Conservation (phyloP, 2,113 vertebrate genomes). For the Tenrec ecaudatus region DNA sequence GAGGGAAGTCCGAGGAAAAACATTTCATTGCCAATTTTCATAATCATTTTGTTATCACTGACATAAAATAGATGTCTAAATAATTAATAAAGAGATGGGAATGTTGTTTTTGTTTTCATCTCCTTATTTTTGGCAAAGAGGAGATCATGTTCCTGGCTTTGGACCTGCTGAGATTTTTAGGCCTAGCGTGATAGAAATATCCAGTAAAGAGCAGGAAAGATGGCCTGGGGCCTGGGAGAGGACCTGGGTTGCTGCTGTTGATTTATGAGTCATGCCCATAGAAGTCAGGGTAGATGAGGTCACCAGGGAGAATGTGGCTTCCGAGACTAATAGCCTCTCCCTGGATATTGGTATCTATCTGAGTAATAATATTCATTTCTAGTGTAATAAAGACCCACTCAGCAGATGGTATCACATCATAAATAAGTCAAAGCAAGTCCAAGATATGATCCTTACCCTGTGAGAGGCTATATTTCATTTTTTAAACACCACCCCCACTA, state of each 20-base stretch:
- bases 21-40: not conserved
- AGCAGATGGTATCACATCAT: conserved; percentile 80
- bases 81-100: not conserved
- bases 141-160: not conserved
- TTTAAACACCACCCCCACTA: not conserved
- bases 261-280: conserved; percentile 72
- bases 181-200: not conserved
- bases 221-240: not conserved
- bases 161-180: not conserved
- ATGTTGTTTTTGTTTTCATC: not conserved
- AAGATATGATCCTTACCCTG: conserved; percentile 65
- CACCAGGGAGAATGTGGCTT: conserved; percentile 71
- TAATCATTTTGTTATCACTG: not conserved
- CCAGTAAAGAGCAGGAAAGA: conserved; percentile 13
- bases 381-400: conserved; percentile 80
- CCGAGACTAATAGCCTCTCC: conserved; percentile 73
- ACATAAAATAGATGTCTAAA: not conserved
- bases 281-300: conserved; percentile 76
- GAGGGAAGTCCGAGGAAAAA: not conserved
- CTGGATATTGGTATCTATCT: conserved; percentile 76
- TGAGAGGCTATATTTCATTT: conserved; percentile 62
- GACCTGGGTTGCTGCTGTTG: conserved; percentile 9
- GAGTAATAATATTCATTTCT: conserved; percentile 77
- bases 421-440: conserved; percentile 77
- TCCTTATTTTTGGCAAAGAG: not conserved